These are phyloP conservation scores for Nymphalis polychloros DNA, from an alignment of 2,888 invertebrate species.

Conservation along the genomic window DNA sequence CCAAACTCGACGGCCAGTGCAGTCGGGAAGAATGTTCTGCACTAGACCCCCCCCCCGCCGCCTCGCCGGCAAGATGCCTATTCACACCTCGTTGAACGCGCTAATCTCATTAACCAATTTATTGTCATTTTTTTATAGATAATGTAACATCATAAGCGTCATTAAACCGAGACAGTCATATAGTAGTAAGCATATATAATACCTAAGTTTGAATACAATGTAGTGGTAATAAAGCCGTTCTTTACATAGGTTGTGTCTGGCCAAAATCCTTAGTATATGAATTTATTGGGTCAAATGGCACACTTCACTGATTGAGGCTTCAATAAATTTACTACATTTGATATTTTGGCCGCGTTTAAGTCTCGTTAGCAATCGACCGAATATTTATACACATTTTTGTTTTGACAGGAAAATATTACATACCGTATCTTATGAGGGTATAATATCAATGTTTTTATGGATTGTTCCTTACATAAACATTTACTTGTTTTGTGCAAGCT, in stretches of 20 bases:
- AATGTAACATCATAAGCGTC: too few relatives aligned
- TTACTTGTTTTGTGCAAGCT: too few relatives aligned
- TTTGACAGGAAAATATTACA: not conserved
- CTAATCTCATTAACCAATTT: too few relatives aligned
- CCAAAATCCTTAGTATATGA: constrained; percentile 35
- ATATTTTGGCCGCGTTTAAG: constrained; percentile 26
- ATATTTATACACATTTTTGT: constrained; percentile 18
- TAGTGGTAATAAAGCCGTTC: not conserved
- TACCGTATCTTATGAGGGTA: not conserved
- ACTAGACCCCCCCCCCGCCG: too few relatives aligned
- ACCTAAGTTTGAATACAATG: too few relatives aligned
- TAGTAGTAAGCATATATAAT: too few relatives aligned
- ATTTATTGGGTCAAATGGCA: constrained; percentile 32
- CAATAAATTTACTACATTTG: constrained; percentile 33
- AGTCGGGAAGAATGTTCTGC: too few relatives aligned
- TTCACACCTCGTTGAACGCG: too few relatives aligned
- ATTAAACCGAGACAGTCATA: too few relatives aligned
- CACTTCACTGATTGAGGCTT: constrained; percentile 23
- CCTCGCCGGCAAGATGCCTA: too few relatives aligned
- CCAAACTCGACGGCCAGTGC: too few relatives aligned
- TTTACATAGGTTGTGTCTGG: not conserved
- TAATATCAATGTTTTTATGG: not conserved
- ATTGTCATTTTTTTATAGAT: too few relatives aligned
- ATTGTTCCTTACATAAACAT: not conserved
- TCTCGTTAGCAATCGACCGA: constrained; percentile 21